Evolutionary conservation across 2,797 vertebrate genomes (phyloP).

Genomic region (Numenius phaeopus): DNA sequence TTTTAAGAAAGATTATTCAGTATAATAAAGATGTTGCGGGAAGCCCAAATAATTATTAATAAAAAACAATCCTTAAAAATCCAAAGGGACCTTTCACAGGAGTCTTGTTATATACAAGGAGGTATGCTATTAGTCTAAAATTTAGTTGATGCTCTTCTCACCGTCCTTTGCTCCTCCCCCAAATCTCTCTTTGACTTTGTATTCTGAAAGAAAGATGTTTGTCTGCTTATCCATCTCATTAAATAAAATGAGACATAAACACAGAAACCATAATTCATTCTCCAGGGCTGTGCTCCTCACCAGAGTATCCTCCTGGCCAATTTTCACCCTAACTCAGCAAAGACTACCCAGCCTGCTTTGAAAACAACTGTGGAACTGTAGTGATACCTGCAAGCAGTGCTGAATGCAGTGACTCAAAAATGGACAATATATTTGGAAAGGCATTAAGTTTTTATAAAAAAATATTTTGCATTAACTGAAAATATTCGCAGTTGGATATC

Average conservation of each 20-base stretch:
- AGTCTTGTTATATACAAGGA: neutral
- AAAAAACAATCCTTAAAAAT: neutral
- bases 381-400: neutral
- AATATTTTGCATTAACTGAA: neutral
- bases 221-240: neutral
- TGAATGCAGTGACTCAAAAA: neutral
- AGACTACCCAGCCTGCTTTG: neutral
- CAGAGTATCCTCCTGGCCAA: neutral
- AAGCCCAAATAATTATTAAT: neutral
- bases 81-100: neutral
- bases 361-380: neutral
- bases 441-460: neutral
- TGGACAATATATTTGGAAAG: neutral
- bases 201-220: neutral
- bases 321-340: neutral
- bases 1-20: neutral
- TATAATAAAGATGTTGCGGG: neutral
- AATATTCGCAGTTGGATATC: neutral
- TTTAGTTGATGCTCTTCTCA: neutral
- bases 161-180: fast-evolving
- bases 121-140: neutral
- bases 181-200: neutral
- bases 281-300: neutral
- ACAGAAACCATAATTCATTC: neutral
- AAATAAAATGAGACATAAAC: neutral